Evolutionary conservation across 2,113 vertebrate species (phyloP).

Genomic region (Notarius quadriscutis): DNA sequence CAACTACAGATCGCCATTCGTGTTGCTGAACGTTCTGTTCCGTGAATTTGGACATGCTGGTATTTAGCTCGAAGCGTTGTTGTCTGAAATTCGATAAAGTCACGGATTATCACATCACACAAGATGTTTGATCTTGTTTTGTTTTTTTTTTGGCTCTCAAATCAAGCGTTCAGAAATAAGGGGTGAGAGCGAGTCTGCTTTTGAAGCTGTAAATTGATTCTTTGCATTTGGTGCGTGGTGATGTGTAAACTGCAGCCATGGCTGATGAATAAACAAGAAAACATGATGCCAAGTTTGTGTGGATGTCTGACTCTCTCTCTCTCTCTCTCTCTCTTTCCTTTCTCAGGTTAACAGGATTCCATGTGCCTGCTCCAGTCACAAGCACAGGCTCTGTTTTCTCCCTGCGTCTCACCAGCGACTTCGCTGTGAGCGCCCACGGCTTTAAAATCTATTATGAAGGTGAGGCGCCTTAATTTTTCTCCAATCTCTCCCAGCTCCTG

Average conservation of each 20-base stretch:
- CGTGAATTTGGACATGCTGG: background rate
- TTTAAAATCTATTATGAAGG: slow-evolving; percentile 98
- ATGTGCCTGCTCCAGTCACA: slow-evolving; percentile 92
- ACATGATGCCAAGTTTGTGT: background rate
- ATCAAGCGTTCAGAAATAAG: background rate
- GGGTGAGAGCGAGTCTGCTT: background rate
- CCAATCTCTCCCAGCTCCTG: background rate
- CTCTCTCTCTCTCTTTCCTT: slow-evolving; percentile 9
- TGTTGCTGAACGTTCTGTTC: background rate
- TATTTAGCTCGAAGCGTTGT: background rate
- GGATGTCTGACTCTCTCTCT: background rate
- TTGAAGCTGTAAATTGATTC: slow-evolving; percentile 8
- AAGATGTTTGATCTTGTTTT: background rate
- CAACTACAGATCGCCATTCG: background rate
- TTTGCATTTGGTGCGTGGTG: background rate
- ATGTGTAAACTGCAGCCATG: background rate
- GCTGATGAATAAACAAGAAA: background rate
- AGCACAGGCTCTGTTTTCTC: slow-evolving; percentile 97
- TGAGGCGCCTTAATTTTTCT: slow-evolving; percentile 71
- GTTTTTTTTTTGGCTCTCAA: background rate
- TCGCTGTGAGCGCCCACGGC: slow-evolving; percentile 97
- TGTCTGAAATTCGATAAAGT: slow-evolving; percentile 30
- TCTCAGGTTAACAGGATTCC: slow-evolving; percentile 96
- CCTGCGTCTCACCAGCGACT: slow-evolving; percentile 95
- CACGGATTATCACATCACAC: background rate